Evolutionary conservation across 2,888 invertebrate genomes (phyloP).

Genomic region (Schizotus pectinicornis): DNA sequence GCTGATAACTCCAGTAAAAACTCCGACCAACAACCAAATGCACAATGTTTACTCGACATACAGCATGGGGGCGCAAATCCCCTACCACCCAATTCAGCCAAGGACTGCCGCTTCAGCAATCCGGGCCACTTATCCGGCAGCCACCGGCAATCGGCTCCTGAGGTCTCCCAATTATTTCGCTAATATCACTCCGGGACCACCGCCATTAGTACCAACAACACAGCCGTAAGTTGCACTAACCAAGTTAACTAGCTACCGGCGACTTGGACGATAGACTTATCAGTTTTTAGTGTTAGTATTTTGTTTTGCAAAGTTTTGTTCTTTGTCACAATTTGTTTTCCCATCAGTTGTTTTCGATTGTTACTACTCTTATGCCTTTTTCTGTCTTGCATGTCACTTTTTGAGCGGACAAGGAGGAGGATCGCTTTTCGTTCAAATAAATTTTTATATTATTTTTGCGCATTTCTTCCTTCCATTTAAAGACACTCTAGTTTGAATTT

Average conservation of each 20-base stretch:
- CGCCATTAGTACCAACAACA: constrained; percentile 62
- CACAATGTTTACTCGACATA: constrained; percentile 49
- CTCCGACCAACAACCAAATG: constrained; percentile 48
- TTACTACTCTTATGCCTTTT: not conserved
- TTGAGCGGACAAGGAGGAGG: not conserved
- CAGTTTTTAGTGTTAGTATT: no score
- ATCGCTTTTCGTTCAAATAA: not conserved
- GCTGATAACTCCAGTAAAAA: constrained; percentile 54
- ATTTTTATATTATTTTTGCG: not conserved
- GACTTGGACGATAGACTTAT: no score
- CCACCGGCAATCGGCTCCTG: constrained; percentile 52
- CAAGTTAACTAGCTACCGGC: no score
- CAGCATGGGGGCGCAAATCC: constrained; percentile 46
- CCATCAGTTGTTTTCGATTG: constrained; percentile 30
- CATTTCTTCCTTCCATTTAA: no score
- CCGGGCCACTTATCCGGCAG: constrained; percentile 52
- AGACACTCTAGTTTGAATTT: no score
- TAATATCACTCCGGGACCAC: constrained; percentile 56
- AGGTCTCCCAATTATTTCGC: constrained; percentile 45
- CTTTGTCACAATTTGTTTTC: no score
- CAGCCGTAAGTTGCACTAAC: constrained; percentile 48
- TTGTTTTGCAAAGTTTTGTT: no score
- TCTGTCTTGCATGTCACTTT: not conserved
- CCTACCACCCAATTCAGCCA: constrained; percentile 48
- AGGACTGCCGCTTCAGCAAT: constrained; percentile 48